Conservation (phyloP, 2,113 vertebrate genomes). For the Macquaria australasica region DNA sequence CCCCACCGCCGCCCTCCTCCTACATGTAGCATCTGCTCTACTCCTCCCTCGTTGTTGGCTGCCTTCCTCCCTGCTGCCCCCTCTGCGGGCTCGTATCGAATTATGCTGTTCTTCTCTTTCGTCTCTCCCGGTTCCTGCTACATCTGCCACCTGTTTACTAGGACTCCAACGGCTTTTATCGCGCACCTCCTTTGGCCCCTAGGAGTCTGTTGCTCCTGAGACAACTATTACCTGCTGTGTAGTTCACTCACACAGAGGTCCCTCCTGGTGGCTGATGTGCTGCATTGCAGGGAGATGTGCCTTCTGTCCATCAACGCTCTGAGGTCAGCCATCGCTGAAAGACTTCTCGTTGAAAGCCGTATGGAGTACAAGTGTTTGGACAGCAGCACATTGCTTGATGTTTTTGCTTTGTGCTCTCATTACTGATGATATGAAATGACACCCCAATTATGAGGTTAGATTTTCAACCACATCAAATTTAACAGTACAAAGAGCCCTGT, state of each 20-base stretch:
- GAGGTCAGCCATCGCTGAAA: conserved; percentile 32
- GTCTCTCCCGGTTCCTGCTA: conserved; percentile 52
- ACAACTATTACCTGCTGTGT: conserved; percentile 38
- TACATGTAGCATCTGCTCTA: conserved; percentile 71
- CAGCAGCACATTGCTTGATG: conserved; percentile 2
- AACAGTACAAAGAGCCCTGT: neutral
- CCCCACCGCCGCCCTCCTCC: conserved; percentile 36
- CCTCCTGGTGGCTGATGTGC: conserved; percentile 62
- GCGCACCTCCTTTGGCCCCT: conserved; percentile 47
- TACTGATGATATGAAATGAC: conserved; percentile 33
- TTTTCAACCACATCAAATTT: conserved; percentile 8
- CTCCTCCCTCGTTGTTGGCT: conserved; percentile 68
- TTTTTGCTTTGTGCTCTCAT: neutral
- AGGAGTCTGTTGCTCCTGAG: conserved; percentile 37
- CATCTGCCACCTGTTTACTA: conserved; percentile 83
- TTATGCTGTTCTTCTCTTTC: conserved; percentile 84
- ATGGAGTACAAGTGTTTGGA: conserved; percentile 52
- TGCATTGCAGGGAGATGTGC: conserved; percentile 32
- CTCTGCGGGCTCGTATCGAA: conserved; percentile 78
- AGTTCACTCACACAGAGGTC: neutral
- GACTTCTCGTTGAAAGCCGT: conserved; percentile 15
- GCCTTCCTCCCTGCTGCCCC: conserved; percentile 59
- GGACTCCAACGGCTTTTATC: conserved; percentile 75
- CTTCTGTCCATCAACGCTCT: conserved; percentile 33
- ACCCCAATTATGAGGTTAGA: neutral